These are phyloP conservation scores for Netelia melanura DNA, from an alignment of 2,888 invertebrate genomes.

Conservation along the genomic window DNA sequence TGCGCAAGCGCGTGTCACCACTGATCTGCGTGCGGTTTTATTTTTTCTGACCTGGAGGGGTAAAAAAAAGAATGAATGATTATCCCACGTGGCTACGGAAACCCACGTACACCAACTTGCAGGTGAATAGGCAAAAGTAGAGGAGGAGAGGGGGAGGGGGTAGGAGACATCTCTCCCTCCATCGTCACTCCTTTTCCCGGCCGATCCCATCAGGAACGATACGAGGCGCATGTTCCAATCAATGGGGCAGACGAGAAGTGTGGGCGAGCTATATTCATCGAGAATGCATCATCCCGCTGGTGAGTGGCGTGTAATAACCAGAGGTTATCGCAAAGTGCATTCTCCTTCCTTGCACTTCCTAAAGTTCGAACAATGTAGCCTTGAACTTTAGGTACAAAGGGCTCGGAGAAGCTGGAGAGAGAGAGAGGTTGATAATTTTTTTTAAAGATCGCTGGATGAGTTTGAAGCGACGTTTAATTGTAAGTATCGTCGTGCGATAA, in stretches of 20 bases:
- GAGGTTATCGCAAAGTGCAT: neutral
- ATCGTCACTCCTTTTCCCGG: too few relatives aligned
- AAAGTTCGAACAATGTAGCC: slow-evolving; percentile 7
- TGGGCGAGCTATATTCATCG: neutral
- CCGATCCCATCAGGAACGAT: slow-evolving; percentile 15
- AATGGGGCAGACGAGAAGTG: neutral
- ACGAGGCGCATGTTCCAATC: slow-evolving; percentile 1
- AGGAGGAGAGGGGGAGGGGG: slow-evolving; percentile 21
- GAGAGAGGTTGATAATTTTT: neutral
- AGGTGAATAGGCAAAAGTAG: slow-evolving; percentile 57
- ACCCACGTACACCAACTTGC: slow-evolving; percentile 20
- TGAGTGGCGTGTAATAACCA: neutral
- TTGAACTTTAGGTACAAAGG: neutral
- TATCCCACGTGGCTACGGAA: slow-evolving; percentile 71
- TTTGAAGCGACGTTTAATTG: neutral
- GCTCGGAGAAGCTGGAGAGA: neutral
- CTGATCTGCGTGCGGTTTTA: slow-evolving; percentile 1
- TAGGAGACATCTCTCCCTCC: neutral
- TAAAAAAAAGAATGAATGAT: slow-evolving; percentile 64
- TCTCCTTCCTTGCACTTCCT: neutral
- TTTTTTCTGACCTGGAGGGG: neutral
- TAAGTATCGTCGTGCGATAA: too few relatives aligned
- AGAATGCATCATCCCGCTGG: neutral
- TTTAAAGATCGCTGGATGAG: neutral
- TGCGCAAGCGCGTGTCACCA: neutral